Evolutionary conservation across 2,797 vertebrate genomes (phyloP).

Genomic region (Danionella dracula): DNA sequence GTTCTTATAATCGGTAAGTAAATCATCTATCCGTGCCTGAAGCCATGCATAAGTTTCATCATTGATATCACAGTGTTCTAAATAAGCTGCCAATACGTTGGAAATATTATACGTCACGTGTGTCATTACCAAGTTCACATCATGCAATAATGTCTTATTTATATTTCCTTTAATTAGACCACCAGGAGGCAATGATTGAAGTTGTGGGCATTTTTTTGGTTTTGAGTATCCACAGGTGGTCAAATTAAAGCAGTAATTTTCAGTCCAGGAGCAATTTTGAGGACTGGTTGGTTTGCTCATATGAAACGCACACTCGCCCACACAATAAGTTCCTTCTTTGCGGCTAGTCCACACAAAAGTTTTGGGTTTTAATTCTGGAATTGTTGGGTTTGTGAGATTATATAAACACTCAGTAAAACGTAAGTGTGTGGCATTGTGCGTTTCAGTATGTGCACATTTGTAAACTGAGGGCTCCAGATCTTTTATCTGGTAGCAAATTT

Average conservation of each 20-base stretch:
- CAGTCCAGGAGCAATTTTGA: not conserved
- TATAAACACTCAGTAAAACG: not conserved
- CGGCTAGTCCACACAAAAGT: not conserved
- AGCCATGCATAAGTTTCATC: not conserved
- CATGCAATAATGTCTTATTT: constrained; percentile 14
- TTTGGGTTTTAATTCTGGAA: not conserved
- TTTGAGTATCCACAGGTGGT: not conserved
- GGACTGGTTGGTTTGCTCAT: not conserved
- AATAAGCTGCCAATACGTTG: not conserved
- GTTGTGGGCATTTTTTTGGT: not conserved
- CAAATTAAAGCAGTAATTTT: not conserved
- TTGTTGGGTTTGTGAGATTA: not conserved
- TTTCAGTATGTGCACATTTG: not conserved
- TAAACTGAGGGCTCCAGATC: not conserved
- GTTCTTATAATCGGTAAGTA: not conserved
- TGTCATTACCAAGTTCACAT: not conserved
- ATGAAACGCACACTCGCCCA: not conserved
- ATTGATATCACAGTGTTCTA: not conserved
- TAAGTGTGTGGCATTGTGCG: not conserved
- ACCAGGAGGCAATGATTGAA: not conserved
- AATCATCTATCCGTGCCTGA: not conserved
- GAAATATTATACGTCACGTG: constrained; percentile 4
- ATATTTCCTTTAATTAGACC: not conserved
- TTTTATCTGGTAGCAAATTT: not conserved
- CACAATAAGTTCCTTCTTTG: not conserved